Evolutionary conservation across 30 jellyfish, hydroid and myxozoan genomes (phyloP).

Genomic region (Calvadosia cruxmelitensis): DNA sequence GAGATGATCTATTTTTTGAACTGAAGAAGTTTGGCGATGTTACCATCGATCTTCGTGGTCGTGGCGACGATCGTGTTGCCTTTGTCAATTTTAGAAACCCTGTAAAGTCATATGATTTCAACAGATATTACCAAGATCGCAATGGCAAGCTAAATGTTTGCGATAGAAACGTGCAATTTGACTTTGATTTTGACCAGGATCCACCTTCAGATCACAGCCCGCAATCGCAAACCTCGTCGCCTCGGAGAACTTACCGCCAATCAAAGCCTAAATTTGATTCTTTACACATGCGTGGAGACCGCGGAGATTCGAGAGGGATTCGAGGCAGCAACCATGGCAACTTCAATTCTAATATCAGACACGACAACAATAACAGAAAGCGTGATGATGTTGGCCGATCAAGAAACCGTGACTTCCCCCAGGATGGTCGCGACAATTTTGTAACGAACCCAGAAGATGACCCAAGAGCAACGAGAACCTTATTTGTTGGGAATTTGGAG

Average conservation of each 20-base stretch:
- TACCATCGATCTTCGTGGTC: constrained; percentile 78
- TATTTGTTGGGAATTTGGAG: constrained; percentile 89
- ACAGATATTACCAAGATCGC: constrained; percentile 66
- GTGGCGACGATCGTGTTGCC: constrained; percentile 83
- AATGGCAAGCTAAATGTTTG: constrained; percentile 67
- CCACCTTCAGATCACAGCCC: constrained; percentile 43
- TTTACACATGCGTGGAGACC: too few species aligned
- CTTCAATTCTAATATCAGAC: too few species aligned
- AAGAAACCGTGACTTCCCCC: not conserved
- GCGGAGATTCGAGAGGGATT: too few species aligned
- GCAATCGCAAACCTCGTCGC: constrained; percentile 21
- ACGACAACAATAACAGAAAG: constrained; percentile 3
- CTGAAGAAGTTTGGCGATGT: constrained; percentile 84
- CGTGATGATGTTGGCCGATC: constrained; percentile 3
- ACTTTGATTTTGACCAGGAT: constrained; percentile 48
- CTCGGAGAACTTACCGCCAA: too few species aligned
- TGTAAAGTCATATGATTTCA: constrained; percentile 55
- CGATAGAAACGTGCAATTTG: constrained; percentile 81
- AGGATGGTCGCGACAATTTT: constrained; percentile 38
- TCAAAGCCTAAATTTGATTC: too few species aligned
- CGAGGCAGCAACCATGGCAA: too few species aligned
- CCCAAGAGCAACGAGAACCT: constrained; percentile 91
- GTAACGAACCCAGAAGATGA: constrained; percentile 65
- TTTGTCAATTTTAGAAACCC: constrained; percentile 62
- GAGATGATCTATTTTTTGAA: constrained; percentile 67